Conservation (phyloP, 2,888 invertebrate species). For the Silvanus unidentatus region DNA sequence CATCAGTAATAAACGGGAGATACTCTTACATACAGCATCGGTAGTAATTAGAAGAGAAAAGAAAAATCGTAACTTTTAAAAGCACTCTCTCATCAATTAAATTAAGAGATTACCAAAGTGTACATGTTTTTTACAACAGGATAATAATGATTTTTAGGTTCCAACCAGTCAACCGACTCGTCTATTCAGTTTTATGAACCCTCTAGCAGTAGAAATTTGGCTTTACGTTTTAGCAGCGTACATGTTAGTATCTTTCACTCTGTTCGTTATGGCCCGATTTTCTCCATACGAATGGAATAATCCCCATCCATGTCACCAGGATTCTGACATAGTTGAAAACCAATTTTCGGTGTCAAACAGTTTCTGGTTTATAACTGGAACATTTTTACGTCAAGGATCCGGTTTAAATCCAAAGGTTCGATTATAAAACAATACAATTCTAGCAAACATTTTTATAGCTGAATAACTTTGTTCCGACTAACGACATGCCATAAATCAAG, state of each 20-base stretch:
- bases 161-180: constrained; percentile 83
- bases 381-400: constrained; percentile 80
- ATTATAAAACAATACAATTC: neutral
- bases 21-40: no score
- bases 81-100: no score
- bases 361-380: constrained; percentile 88
- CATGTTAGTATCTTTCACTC: constrained; percentile 84
- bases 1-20: no score
- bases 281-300: constrained; percentile 95
- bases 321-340: constrained; percentile 83
- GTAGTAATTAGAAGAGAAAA: no score
- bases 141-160: constrained; percentile 51
- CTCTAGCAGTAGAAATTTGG: constrained; percentile 95
- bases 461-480: neutral
- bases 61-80: no score
- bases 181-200: constrained; percentile 94
- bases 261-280: constrained; percentile 95
- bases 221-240: constrained; percentile 90
- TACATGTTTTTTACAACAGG: no score
- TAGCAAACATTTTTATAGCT: neutral
- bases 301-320: constrained; percentile 71
- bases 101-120: no score
- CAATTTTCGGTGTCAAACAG: constrained; percentile 94
- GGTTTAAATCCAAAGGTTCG: constrained; percentile 77
- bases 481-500: no score